Conservation (phyloP, 2,797 vertebrate species). For the Rhodeus uyekii region DNA sequence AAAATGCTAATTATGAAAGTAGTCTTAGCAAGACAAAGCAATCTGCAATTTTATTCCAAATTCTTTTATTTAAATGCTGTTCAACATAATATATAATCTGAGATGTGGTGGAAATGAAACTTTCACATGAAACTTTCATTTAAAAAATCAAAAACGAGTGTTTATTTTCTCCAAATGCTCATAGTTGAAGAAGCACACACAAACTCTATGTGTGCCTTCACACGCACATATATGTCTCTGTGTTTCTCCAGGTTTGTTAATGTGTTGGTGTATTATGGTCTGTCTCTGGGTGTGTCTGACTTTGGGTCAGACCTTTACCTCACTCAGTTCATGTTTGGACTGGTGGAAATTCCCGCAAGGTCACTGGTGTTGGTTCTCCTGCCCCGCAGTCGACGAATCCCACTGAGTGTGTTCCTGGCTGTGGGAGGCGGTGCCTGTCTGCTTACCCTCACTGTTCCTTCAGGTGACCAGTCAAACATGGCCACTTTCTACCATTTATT, state of each 20-base stretch:
- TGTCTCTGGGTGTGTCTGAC: slow-evolving; percentile 83
- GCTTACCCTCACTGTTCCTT: slow-evolving; percentile 70
- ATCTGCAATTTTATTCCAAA: background rate
- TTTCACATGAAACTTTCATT: background rate
- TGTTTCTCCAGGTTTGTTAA: slow-evolving; percentile 79
- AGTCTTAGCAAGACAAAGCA: background rate
- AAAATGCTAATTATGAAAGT: background rate
- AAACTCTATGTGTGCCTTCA: background rate
- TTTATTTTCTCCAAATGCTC: background rate
- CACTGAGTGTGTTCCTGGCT: slow-evolving; percentile 70
- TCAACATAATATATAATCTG: background rate
- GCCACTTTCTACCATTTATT: background rate
- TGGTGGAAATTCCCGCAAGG: slow-evolving; percentile 83
- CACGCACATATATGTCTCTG: background rate
- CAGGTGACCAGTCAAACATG: slow-evolving; percentile 56
- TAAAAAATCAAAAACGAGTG: background rate
- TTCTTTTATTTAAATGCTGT: background rate
- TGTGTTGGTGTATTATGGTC: slow-evolving; percentile 86
- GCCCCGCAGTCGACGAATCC: slow-evolving; percentile 70
- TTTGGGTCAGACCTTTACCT: slow-evolving; percentile 86
- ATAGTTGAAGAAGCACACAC: background rate
- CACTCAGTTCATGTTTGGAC: slow-evolving; percentile 86
- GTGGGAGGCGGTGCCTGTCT: slow-evolving; percentile 72
- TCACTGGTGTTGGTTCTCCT: slow-evolving; percentile 70
- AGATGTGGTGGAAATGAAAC: background rate